Conservation (phyloP, 2,888 invertebrate species). For the Epirrhoe alternata region DNA sequence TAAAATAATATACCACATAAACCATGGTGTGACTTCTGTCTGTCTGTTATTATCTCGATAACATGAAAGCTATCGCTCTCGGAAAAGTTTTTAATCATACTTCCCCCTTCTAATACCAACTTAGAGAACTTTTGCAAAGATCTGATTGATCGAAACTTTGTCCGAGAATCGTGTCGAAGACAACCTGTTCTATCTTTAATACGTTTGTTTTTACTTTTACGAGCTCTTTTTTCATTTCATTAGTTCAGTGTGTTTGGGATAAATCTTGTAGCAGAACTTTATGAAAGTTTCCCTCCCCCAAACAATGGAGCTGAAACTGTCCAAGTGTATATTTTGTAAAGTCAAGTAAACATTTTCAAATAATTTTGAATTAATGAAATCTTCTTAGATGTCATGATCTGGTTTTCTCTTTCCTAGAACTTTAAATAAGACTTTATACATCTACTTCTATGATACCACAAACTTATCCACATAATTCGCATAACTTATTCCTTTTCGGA, state of each 20-base stretch:
- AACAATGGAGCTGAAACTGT: too few species aligned
- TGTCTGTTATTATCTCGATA: not conserved
- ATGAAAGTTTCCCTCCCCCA: too few species aligned
- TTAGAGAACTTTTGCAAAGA: not conserved
- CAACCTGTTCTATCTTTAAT: not conserved
- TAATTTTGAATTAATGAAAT: too few species aligned
- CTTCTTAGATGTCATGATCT: too few species aligned
- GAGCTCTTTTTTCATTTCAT: not conserved
- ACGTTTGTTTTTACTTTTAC: not conserved
- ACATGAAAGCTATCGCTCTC: not conserved
- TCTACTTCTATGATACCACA: too few species aligned
- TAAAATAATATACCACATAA: not conserved
- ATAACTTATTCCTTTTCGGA: not conserved
- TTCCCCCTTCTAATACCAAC: not conserved
- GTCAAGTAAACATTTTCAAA: too few species aligned
- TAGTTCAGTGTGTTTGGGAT: too few species aligned
- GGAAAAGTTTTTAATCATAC: not conserved
- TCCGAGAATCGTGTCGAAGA: not conserved
- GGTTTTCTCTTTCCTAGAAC: too few species aligned
- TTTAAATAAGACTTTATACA: too few species aligned
- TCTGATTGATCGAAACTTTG: not conserved
- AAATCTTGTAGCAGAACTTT: too few species aligned
- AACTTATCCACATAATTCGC: too few species aligned
- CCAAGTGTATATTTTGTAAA: too few species aligned
- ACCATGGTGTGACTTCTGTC: not conserved